Base-by-base conservation (phyloP, 2,797 vertebrate genomes). In the Megaceryle alcyon region DNA sequence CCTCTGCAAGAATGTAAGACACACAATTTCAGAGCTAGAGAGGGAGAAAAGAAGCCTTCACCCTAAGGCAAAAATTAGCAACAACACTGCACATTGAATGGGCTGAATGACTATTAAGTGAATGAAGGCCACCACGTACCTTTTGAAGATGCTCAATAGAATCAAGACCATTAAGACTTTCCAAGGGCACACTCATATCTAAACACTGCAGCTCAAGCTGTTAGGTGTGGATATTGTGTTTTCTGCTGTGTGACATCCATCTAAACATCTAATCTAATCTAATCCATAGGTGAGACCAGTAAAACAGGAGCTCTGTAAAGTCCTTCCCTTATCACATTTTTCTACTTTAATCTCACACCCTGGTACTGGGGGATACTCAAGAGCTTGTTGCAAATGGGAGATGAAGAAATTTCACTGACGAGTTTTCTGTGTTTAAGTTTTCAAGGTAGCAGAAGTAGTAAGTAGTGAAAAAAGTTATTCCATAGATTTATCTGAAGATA, bases 261-360 rank as follows among this genome's bases (percentile, higher is more conserved):
- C 37, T 48, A 76, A 75, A 22, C 21, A 48, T 51, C 25, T 51
- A 26, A 51, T 28, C 25, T 51, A 26, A 51, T 28, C 49, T 28
- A 51, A 51, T 16, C 33, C 46, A 68, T 2, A 63, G 20, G 26
- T 6, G 17, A 79, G 7, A 79, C 15, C 14, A 87, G 41, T 22
- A 78, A 57, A 83, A 82, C 13, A 28, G 64, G 22, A 70, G 25
- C 28, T 63, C 21, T n/a, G 5, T 33, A 41, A 10, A 7, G 29
- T 54, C 46, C 53, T 70, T 77, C 19, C 25, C 44, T 39, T 19
- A 51, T 7, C 64, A 69, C 14, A 16, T 25, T 28, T 28, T 51
- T 51, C 25, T 51, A 28, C 49, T 28, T 51, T 51, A 51, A 0
- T 29, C 44, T 54, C 28, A 8, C 3, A 1, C 4, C 6, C 10